phyloP scores from a whole-genome alignment of 1,140 invertebrate genomes.

The Rhagoletis pomonella region DNA sequence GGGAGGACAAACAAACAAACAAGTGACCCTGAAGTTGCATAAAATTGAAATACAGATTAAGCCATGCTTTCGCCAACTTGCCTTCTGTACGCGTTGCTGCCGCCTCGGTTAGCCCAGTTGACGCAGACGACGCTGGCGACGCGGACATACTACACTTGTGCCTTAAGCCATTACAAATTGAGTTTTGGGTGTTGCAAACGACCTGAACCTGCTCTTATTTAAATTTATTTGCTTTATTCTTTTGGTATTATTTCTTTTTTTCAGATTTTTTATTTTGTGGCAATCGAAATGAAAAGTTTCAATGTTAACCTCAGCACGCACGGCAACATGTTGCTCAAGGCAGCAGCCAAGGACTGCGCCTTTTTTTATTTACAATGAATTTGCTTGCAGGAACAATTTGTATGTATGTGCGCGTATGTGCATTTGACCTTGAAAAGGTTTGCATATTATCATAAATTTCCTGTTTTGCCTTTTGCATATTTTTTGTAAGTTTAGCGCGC shows the following conservation, averaged over 20 bases:
- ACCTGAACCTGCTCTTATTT: slow-evolving; percentile 35
- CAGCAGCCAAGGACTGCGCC: neutral
- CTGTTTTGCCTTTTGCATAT: neutral
- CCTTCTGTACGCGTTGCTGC: neutral
- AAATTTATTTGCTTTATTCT: slow-evolving; percentile 22
- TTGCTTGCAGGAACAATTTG: neutral
- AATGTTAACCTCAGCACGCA: neutral
- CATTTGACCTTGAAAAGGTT: slow-evolving; percentile 38
- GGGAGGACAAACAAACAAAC: neutral
- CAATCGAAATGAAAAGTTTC: slow-evolving; percentile 39
- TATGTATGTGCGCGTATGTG: neutral
- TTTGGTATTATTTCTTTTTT: neutral
- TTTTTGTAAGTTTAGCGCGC: neutral
- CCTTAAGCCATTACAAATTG: neutral
- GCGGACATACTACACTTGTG: neutral
- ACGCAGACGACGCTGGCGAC: neutral
- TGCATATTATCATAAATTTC: slow-evolving; percentile 39
- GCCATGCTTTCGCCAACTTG: neutral
- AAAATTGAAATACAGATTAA: neutral
- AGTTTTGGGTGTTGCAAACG: neutral
- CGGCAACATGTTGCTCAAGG: slow-evolving; percentile 4
- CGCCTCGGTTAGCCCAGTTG: neutral
- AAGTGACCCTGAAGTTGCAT: neutral
- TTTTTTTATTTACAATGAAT: neutral
- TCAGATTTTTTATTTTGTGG: neutral